Conservation (phyloP, 2,113 vertebrate genomes). For the Sinocyclocheilus maitianheensis region DNA sequence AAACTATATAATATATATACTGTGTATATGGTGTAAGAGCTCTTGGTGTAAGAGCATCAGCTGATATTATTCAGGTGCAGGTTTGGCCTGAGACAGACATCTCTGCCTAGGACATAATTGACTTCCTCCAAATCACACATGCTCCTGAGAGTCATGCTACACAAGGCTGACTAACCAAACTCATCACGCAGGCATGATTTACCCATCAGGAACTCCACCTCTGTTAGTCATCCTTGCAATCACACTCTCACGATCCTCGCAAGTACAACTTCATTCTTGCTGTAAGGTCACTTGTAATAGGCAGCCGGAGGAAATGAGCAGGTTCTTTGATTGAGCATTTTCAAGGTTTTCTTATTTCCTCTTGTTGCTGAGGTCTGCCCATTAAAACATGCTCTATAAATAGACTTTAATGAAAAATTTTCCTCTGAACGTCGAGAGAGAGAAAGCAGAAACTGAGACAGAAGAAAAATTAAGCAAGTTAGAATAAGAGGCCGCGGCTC, state of each 20-base stretch:
- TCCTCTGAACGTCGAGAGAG: neutral
- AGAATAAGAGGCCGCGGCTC: conserved; percentile 52
- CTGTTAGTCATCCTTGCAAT: neutral
- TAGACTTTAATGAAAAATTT: conserved; percentile 22
- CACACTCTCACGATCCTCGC: neutral
- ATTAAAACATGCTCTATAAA: conserved; percentile 21
- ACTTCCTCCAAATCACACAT: conserved; percentile 47
- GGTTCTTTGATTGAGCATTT: conserved; percentile 20
- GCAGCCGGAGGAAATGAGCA: conserved; percentile 6
- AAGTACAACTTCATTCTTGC: neutral
- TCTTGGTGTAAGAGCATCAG: neutral
- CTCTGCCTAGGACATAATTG: conserved; percentile 34
- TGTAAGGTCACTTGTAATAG: neutral
- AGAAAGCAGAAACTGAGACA: conserved; percentile 31
- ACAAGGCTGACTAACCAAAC: conserved; percentile 36
- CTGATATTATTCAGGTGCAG: neutral
- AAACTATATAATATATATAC: too few species aligned
- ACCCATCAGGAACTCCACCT: conserved; percentile 34
- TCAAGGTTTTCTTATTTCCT: conserved; percentile 30
- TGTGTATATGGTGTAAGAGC: neutral
- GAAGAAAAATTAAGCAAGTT: conserved; percentile 24
- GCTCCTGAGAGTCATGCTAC: conserved; percentile 43
- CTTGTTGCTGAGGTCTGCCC: conserved; percentile 8
- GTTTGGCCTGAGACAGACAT: neutral
- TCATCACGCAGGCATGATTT: conserved; percentile 29